Evolutionary conservation across 2,888 invertebrate species (phyloP), one percentile per base, ranked within the genome.

Genomic region (Platerodrilus igneus): DNA sequence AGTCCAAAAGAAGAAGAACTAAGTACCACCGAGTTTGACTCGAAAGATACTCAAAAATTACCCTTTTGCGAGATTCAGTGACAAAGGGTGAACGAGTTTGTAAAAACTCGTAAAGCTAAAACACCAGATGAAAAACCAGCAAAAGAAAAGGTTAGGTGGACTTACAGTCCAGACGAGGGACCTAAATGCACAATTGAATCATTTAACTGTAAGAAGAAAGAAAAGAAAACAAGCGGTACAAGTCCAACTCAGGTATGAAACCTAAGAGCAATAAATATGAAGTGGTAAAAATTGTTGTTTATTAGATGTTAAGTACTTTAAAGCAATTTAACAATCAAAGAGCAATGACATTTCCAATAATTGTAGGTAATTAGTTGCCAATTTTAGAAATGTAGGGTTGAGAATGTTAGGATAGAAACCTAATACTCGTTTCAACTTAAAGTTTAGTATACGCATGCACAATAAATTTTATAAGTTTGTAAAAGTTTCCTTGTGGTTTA

Each of bases 61-160:
- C 79, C 78, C 29, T 82, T 83, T 67, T 83, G 82, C 69, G 78
- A 79, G 70, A 80, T 83, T 70, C 83, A 83, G 79, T 83, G 81
- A 83, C 79, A 75, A 73, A 76, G 74, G 70, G 75, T 73, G 68
- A 72, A 72, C 73, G 68, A 68, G 69, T 68, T 68, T 66, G 64
- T 65, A 47, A 68, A 66, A 68, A 69, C 69, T 68, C 68, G 67
- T 54, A 67, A 67, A 66, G 63, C 62, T 37, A 67, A 66, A 58
- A 69, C 68, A 38, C 68, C 69, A 32, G 68, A 67, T 21, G 68
- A 67, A 38, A 65, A 66, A 42, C 63, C 64, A 8, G 47, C 55
- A 26, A 64, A 65, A 41, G 68, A 66, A 45, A 66, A 66, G 50
- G 64, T 68, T 21, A 62, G 64, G 32, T 67, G 68, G 67, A 67